Evolutionary conservation across 30 jellyfish, hydroid and myxozoan species (phyloP).

Genomic region (Hydractinia symbiolongicarpus): DNA sequence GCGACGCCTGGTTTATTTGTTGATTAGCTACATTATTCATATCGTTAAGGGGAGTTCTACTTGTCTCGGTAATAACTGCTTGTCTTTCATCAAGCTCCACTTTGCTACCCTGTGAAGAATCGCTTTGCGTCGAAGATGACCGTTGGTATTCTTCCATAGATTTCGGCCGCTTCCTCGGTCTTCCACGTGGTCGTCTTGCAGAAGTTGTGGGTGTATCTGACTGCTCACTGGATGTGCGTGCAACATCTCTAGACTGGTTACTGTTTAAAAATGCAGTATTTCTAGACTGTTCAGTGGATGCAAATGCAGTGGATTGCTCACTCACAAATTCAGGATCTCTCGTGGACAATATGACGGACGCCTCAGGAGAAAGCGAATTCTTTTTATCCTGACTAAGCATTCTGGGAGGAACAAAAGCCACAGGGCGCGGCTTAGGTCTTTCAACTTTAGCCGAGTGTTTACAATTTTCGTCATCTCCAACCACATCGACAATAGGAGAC

Average conservation of each 20-base stretch:
- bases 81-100: neutral
- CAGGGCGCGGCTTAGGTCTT: slow-evolving; percentile 67
- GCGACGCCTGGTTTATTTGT: neutral
- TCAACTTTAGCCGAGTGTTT: slow-evolving; percentile 31
- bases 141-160: neutral
- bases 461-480: neutral
- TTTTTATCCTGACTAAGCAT: slow-evolving; percentile 41
- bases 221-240: too few species aligned
- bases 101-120: slow-evolving; percentile 7
- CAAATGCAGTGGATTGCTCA: neutral
- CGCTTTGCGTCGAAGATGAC: neutral
- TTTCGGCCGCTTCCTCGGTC: slow-evolving; percentile 3
- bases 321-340: neutral
- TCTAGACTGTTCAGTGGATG: neutral
- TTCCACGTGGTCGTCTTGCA: neutral
- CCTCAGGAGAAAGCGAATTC: slow-evolving; percentile 6
- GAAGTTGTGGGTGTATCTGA: neutral
- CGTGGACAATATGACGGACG: neutral
- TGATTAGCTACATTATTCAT: neutral
- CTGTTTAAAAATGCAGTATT: too few species aligned
- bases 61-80: neutral
- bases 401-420: slow-evolving; percentile 92
- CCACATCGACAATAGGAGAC: neutral
- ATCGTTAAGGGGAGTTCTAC: neutral
- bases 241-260: too few species aligned